These are phyloP conservation scores for Strix aluco DNA, from an alignment of 2,113 vertebrate genomes.

Conservation along the genomic window DNA sequence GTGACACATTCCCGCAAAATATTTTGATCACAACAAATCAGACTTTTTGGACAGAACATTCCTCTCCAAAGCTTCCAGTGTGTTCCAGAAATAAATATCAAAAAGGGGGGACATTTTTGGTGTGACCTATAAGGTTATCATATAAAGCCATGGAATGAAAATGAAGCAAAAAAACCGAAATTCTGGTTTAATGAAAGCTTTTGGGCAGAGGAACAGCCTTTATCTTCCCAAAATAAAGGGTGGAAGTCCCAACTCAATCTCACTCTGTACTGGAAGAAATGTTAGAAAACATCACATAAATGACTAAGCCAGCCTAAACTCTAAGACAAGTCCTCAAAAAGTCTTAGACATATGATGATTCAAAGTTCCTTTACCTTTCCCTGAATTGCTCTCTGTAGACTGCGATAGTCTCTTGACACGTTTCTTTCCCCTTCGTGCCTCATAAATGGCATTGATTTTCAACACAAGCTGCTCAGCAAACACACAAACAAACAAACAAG, in stretches of 20 bases:
- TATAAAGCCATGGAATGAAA: conserved; percentile 4
- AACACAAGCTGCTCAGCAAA: conserved; percentile 85
- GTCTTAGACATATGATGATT: background rate
- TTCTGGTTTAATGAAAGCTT: background rate
- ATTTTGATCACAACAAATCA: conserved; percentile 44
- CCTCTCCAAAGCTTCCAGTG: background rate
- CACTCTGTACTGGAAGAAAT: background rate
- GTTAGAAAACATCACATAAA: background rate
- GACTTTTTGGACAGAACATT: conserved; percentile 24
- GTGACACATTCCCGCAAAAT: background rate
- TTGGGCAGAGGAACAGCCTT: background rate
- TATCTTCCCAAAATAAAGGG: background rate
- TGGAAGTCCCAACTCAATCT: background rate
- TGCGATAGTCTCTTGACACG: conserved; percentile 92
- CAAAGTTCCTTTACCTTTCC: conserved; percentile 82
- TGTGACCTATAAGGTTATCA: conserved; percentile 2
- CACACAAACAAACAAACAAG: conserved; percentile 15
- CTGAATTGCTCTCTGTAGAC: conserved; percentile 89
- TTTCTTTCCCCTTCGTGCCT: conserved; percentile 93
- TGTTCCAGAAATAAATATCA: conserved; percentile 51
- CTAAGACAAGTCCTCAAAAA: background rate
- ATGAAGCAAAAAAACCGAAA: background rate
- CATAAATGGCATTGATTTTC: conserved; percentile 94
- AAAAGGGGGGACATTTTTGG: background rate
- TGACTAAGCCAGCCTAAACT: background rate